Base-by-base conservation (phyloP, 35 echinoderm and acorn worm species). In the Holothuria glaberrima region DNA sequence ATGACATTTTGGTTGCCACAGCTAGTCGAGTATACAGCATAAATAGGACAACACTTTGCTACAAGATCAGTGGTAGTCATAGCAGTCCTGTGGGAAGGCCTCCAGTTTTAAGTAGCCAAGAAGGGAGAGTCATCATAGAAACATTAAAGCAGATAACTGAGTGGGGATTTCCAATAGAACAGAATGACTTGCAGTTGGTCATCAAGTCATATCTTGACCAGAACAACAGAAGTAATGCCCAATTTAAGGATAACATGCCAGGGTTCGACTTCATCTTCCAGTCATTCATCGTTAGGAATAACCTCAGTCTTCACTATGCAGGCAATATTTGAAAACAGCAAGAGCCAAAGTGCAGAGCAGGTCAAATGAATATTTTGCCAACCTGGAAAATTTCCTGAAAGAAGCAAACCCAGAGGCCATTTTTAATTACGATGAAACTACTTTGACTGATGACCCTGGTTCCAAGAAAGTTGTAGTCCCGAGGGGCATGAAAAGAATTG, bases 371-470 rank as follows among this genome's bases (percentile, higher is more conserved):
- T 67, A 67, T 22, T 67, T 67, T 67, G 64, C 64, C 1, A 67
- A 67, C 64, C 19, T 67, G 12, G 16, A 67, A 67, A 67, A 19
- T 67, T 2, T 22, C 64, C 13, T 67, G 14, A 67, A 22, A 0
- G 64, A 67, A 26, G 21, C 9, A 9, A 22, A 19, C 7, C 64
- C 64, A n/a, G n/a, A n/a, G n/a, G n/a, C n/a, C n/a, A n/a, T n/a
- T n/a, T n/a, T n/a, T n/a, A 88, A 70, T 25, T 88, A 88, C 29
- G 86, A 71, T 71, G 86, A 88, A 46, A 88, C 86, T 6, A 88
- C 69, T 71, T 61, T 88, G 14, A 70, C 86, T 3, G 86, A 88
- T 50, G 66, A 88, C 18, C 63, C 86, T 12, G 86, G 86, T 18
- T 32, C 25, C 0, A 59, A 57, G 18, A 73, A 75, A 72, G 68